Evolutionary conservation across 2,113 vertebrate species (phyloP), one percentile per base, ranked within the genome.

Genomic region (Pachypanchax playfairii): DNA sequence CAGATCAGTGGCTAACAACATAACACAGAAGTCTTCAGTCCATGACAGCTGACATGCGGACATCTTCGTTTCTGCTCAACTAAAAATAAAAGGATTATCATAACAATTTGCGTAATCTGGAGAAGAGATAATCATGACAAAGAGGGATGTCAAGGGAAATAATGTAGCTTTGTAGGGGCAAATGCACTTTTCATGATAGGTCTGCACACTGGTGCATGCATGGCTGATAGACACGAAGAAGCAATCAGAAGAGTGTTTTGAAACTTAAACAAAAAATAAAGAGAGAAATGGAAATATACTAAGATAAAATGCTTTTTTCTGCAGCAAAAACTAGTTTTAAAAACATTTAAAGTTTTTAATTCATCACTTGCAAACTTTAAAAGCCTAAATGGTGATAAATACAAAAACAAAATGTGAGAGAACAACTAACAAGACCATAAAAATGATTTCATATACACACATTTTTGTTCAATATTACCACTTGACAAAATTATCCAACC

Each of bases 21-120:
- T 52, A 44, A 58, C 48, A 59, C 42, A 58, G 46, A 35, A 38
- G 52, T 48, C 49, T 35, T 43, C 31, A 2, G 6, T 44, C 33
- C 18, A 13, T 26, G 52, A 21, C 38, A 41, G 59, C 46, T 60
- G 47, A 59, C n/a, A 44, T 21, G 42, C 17, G 3, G 18, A 17
- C 4, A 44, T 49, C 47, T 49, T 42, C 31, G 14, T 53, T 50
- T 52, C n/a, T 48, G 29, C 18, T 36, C 41, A 43, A 66, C 29
- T 17, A 11, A 58, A 58, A 62, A 35, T n/a, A n/a, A 28, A 52
- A 8, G 22, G 63, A 58, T 48, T 47, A 63, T 25, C 33, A 36
- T 25, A 47, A 25, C 18, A 44, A 54, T 57, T 4, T 29, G 33
- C 22, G 49, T 39, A 25, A 49, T 51, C 21, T 56, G 43, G 11